These are phyloP conservation scores for Syritta pipiens DNA, from an alignment of 2,888 invertebrate species.

Conservation along the genomic window DNA sequence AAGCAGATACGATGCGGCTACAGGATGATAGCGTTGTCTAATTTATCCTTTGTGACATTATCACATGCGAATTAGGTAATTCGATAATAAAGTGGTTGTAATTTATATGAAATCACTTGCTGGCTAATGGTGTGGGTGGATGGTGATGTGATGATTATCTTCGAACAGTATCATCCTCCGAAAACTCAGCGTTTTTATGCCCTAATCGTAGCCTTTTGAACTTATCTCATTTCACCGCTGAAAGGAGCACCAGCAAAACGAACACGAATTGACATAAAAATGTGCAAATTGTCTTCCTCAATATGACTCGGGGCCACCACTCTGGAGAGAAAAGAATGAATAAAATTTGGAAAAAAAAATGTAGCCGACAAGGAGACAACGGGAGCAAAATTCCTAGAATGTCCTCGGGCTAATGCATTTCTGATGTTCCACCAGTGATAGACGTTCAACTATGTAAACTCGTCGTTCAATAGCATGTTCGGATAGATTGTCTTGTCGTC, in stretches of 20 bases:
- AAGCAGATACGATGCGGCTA: neutral
- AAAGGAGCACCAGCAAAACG: conserved; percentile 1
- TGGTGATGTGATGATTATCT: no score
- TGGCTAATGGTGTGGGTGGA: neutral
- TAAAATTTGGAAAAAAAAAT: conserved; percentile 30
- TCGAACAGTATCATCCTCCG: no score
- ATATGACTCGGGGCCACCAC: conserved; percentile 25
- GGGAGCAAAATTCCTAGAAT: conserved; percentile 18
- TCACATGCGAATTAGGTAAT: conserved; percentile 25
- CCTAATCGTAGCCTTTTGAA: conserved; percentile 15
- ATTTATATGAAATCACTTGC: conserved; percentile 3
- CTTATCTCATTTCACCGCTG: conserved; percentile 26
- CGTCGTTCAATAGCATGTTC: neutral
- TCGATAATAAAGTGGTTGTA: conserved; percentile 16
- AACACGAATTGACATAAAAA: conserved; percentile 4
- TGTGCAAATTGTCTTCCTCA: conserved; percentile 26
- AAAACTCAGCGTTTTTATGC: neutral
- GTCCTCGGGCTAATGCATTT: conserved; percentile 60
- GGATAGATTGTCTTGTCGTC: neutral
- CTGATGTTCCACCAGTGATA: conserved; percentile 49
- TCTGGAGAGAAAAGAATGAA: conserved; percentile 17
- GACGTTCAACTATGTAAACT: conserved; percentile 7
- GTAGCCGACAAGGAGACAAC: neutral
- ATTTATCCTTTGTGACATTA: conserved; percentile 28
- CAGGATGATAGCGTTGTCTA: conserved; percentile 9